Evolutionary conservation across 1,140 invertebrate genomes (phyloP).

Genomic region (Magallana ariakensis): DNA sequence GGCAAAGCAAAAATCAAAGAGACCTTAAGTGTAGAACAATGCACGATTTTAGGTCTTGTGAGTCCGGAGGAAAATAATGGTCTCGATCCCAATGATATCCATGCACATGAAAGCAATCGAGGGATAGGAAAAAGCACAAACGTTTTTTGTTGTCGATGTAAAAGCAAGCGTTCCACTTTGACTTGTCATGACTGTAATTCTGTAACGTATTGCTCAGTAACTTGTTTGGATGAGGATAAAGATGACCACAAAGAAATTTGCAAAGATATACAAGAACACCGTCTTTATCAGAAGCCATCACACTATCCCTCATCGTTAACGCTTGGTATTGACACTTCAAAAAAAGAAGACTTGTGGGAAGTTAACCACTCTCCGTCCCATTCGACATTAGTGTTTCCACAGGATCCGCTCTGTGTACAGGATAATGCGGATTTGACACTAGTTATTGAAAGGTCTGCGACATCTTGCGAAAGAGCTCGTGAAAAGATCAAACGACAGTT

Average conservation of each 20-base stretch:
- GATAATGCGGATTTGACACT: conserved; percentile 16
- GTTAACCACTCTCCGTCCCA: background rate
- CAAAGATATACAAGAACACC: background rate
- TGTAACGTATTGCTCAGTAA: background rate
- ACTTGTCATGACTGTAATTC: background rate
- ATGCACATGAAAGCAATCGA: background rate
- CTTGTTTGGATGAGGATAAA: background rate
- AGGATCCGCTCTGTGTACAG: background rate
- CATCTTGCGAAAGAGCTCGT: background rate
- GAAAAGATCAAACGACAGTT: background rate
- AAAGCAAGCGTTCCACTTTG: background rate
- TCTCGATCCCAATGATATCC: background rate
- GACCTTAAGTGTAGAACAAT: background rate
- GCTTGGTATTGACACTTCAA: no score
- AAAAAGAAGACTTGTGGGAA: no score
- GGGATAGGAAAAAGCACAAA: background rate
- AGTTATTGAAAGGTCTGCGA: background rate
- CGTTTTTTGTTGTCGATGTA: background rate
- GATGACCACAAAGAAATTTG: background rate
- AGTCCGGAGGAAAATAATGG: background rate
- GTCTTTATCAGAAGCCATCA: no score
- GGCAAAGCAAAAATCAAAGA: background rate
- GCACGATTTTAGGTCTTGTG: background rate
- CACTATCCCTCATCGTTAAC: no score
- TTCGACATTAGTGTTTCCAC: background rate